Evolutionary conservation across 2,113 vertebrate species (phyloP).

Genomic region (Melospiza melodia): DNA sequence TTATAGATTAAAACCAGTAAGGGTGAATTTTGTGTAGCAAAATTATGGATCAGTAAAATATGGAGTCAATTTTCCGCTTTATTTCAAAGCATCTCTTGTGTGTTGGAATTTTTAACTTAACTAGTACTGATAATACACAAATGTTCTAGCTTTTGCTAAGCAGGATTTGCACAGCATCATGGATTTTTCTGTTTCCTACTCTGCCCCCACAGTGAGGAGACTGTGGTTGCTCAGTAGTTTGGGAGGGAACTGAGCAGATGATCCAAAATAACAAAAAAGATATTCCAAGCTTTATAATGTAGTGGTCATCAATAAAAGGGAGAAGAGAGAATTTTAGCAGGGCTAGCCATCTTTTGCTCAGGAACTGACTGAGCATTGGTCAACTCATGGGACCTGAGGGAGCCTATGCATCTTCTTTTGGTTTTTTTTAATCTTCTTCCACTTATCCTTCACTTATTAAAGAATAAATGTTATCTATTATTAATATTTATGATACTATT

Average conservation of each 20-base stretch:
- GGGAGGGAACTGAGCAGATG: not conserved
- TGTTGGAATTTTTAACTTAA: not conserved
- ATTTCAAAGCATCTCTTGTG: not conserved
- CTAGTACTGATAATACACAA: not conserved
- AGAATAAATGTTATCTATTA: not conserved
- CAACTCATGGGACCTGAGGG: not conserved
- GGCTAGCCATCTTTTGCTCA: not conserved
- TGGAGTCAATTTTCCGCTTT: not conserved
- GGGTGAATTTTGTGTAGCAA: not conserved
- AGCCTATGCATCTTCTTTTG: not conserved
- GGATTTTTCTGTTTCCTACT: not conserved
- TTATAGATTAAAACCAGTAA: not conserved
- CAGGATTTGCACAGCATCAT: not conserved
- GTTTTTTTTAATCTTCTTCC: not conserved
- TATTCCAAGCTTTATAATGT: not conserved
- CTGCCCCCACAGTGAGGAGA: not conserved
- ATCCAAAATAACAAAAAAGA: not conserved
- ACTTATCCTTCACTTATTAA: not conserved
- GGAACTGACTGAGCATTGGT: accelerated
- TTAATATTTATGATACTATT: not conserved
- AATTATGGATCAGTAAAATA: not conserved
- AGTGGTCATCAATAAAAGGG: not conserved
- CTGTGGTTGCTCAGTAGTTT: accelerated
- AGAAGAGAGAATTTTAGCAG: not conserved
- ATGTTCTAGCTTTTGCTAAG: not conserved